phyloP scores from a whole-genome alignment of 2,113 vertebrate genomes.

The Arothron firmamentum region DNA sequence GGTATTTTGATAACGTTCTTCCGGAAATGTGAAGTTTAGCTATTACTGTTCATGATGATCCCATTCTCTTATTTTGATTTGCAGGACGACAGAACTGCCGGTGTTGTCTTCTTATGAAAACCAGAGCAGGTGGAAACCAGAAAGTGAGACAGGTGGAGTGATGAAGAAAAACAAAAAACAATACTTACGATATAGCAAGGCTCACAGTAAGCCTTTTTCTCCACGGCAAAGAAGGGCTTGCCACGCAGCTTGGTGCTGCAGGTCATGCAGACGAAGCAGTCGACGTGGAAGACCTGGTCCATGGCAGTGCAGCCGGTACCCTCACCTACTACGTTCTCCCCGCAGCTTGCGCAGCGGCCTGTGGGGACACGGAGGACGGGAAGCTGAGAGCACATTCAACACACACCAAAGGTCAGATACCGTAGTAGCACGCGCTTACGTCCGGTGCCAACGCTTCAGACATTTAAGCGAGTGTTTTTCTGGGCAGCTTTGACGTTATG shows the following conservation, averaged over 20 bases:
- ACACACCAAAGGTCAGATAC: conserved; percentile 10
- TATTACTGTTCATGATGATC: no score
- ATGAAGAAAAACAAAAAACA: background rate
- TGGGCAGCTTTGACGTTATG: no score
- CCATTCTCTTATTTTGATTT: no score
- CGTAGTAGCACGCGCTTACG: no score
- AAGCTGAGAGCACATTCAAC: conserved; percentile 21
- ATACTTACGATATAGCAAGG: conserved; percentile 95
- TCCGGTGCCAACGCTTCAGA: no score
- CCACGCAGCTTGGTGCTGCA: conserved; percentile 90
- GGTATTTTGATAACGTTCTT: no score
- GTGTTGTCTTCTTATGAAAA: no score
- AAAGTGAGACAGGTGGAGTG: background rate
- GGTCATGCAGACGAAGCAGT: conserved; percentile 92
- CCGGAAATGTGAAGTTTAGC: no score
- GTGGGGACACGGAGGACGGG: conserved; percentile 33
- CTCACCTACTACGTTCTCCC: conserved; percentile 94
- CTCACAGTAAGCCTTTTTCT: conserved; percentile 97
- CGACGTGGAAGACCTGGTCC: conserved; percentile 97
- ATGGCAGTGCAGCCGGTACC: conserved; percentile 96
- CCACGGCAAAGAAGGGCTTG: conserved; percentile 94
- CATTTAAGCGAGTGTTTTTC: no score
- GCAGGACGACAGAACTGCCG: no score
- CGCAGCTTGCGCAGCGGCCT: conserved; percentile 94
- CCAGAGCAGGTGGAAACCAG: background rate